phyloP scores from a whole-genome alignment of 2,113 vertebrate genomes.

The Thomomys bottae region DNA sequence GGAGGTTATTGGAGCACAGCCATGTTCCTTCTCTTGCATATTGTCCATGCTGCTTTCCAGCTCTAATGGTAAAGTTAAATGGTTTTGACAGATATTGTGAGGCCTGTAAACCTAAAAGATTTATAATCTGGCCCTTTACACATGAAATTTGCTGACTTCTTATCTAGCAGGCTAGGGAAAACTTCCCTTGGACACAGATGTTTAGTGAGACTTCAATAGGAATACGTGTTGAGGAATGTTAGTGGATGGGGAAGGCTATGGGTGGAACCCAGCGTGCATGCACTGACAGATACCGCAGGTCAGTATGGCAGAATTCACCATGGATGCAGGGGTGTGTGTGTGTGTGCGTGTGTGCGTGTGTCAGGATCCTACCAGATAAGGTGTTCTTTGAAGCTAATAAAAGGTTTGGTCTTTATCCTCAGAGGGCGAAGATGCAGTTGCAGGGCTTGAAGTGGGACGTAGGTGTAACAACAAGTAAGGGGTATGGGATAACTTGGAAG shows the following conservation, averaged over 20 bases:
- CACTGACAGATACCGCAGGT: background rate
- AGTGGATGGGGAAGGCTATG: background rate
- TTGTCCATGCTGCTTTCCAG: background rate
- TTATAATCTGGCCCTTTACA: background rate
- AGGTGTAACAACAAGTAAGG: background rate
- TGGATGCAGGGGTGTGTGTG: background rate
- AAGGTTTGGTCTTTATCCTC: background rate
- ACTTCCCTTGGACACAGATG: background rate
- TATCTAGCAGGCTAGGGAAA: background rate
- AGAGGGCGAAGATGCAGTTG: background rate
- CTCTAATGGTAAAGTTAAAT: background rate
- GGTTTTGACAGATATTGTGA: background rate
- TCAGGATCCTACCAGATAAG: background rate
- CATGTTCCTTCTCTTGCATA: background rate
- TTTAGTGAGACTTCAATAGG: background rate
- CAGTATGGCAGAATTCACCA: background rate
- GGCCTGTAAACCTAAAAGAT: background rate
- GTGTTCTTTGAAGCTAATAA: background rate
- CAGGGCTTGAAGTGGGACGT: background rate
- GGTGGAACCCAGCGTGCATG: background rate
- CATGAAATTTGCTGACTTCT: conserved; percentile 40
- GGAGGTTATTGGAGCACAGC: background rate
- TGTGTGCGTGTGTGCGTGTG: too few relatives aligned
- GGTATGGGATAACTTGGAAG: background rate
- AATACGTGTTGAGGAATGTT: background rate